Conservation (phyloP, 1,140 invertebrate species). For the Eciton burchellii region DNA sequence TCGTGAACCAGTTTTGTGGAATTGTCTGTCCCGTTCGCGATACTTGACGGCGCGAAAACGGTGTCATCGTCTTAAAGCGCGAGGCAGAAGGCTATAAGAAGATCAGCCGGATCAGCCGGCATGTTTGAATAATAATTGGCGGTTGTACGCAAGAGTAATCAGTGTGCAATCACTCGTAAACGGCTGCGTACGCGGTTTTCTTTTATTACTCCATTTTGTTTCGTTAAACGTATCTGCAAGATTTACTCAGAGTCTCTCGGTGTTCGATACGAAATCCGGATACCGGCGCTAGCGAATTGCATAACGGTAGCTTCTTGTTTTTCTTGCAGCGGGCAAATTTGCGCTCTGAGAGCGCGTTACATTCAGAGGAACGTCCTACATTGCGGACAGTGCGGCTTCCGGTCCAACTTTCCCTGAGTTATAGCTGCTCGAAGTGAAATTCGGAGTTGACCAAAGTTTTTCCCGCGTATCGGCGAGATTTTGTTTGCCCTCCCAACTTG, state of each 20-base stretch:
- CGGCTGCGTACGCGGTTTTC: not conserved
- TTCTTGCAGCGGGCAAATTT: constrained; percentile 59
- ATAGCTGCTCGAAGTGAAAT: constrained; percentile 25
- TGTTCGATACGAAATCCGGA: constrained; percentile 8
- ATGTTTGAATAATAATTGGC: constrained; percentile 35
- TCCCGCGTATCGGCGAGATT: constrained; percentile 11
- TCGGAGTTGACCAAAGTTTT: constrained; percentile 44
- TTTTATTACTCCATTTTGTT: not conserved
- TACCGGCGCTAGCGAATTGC: not conserved
- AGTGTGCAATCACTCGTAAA: not conserved
- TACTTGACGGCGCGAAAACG: not conserved
- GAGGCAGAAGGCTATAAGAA: not conserved
- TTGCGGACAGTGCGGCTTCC: constrained; percentile 11
- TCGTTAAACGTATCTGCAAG: not conserved
- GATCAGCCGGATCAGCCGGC: not conserved
- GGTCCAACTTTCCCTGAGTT: constrained; percentile 50
- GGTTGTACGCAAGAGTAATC: not conserved
- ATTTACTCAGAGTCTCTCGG: not conserved
- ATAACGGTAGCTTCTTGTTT: constrained; percentile 56
- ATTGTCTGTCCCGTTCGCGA: not conserved
- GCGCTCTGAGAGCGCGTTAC: constrained; percentile 26
- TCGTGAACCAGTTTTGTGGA: constrained; percentile 31
- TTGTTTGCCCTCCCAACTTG: constrained; percentile 29
- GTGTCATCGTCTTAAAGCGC: constrained; percentile 21
- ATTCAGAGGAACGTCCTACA: constrained; percentile 36